These are phyloP conservation scores for Pocillopora grandis DNA, from an alignment of 92 coral and sea anemone species.

Conservation along the genomic window DNA sequence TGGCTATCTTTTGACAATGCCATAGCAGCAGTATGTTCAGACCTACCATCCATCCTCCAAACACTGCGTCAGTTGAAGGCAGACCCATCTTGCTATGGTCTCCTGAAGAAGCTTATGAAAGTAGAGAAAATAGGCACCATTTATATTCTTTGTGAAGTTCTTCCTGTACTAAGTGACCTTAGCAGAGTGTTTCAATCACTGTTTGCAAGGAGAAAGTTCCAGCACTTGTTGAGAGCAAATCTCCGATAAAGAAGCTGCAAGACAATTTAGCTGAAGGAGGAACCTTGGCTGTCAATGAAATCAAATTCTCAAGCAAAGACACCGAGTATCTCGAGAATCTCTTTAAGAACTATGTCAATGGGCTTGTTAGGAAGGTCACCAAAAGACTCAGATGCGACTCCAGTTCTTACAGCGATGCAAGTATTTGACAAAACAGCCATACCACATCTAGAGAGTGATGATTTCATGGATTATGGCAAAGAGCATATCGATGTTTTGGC, in stretches of 20 bases:
- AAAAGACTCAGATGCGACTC: too few species aligned
- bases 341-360: constrained; percentile 24
- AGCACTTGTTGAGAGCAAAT: constrained; percentile 2
- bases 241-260: constrained; percentile 31
- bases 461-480: constrained; percentile 32
- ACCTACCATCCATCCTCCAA: constrained; percentile 24
- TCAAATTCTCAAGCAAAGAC: constrained; percentile 31
- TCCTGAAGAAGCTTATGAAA: constrained; percentile 7
- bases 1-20: constrained; percentile 27
- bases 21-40: constrained; percentile 11
- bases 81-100: constrained; percentile 36
- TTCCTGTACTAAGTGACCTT: constrained; percentile 25
- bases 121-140: constrained; percentile 14
- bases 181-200: constrained; percentile 14
- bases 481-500: constrained; percentile 25
- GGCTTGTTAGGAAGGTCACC: background rate
- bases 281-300: constrained; percentile 19
- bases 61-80: constrained; percentile 22
- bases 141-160: constrained; percentile 17
- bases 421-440: constrained; percentile 49
- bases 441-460: constrained; percentile 29
- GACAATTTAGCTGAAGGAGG: constrained; percentile 32
- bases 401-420: constrained; percentile 20
- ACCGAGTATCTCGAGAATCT: constrained; percentile 32
- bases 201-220: constrained; percentile 21